These are phyloP conservation scores for Embidobia sp. DNA, from an alignment of 2,888 invertebrate genomes.

Conservation along the genomic window DNA sequence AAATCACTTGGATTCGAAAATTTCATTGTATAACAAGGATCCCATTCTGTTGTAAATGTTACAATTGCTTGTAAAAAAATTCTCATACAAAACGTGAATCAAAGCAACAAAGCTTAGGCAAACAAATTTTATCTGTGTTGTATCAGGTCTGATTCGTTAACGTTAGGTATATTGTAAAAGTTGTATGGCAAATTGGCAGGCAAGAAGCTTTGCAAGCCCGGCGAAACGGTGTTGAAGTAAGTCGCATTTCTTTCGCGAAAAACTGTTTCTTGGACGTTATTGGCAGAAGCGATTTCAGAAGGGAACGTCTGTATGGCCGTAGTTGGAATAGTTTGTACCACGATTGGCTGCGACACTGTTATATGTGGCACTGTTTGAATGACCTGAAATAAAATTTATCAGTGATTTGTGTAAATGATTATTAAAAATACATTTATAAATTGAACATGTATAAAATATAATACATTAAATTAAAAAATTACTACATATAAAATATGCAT, in stretches of 20 bases:
- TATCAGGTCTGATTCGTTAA: constrained; percentile 74
- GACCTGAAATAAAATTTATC: constrained; percentile 68
- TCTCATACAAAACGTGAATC: too few relatives aligned
- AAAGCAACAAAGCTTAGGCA: too few relatives aligned
- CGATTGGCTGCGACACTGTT: constrained; percentile 75
- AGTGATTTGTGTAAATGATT: not conserved
- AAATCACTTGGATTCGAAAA: too few relatives aligned
- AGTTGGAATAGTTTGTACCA: constrained; percentile 76
- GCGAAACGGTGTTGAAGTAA: constrained; percentile 75
- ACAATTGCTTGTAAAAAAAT: too few relatives aligned
- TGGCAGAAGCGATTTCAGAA: constrained; percentile 67
- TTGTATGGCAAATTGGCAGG: constrained; percentile 78
- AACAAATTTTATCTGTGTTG: constrained; percentile 73
- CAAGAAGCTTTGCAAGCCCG: constrained; percentile 75
- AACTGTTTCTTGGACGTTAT: constrained; percentile 69
- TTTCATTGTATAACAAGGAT: too few relatives aligned
- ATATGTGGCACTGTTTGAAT: constrained; percentile 75
- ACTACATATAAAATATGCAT: too few relatives aligned
- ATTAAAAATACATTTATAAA: too few relatives aligned
- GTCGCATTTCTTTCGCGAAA: constrained; percentile 75
- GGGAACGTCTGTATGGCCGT: constrained; percentile 74
- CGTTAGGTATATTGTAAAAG: constrained; percentile 78
- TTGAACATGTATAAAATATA: too few relatives aligned
- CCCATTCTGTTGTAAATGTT: too few relatives aligned
- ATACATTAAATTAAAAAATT: too few relatives aligned